A percentile compares a stretch with the other conserved stretches of the same genome.
These are phyloP conservation scores for Neogobius melanostomus DNA, from an alignment of 2,113 vertebrate genomes.

Conservation along the genomic window DNA sequence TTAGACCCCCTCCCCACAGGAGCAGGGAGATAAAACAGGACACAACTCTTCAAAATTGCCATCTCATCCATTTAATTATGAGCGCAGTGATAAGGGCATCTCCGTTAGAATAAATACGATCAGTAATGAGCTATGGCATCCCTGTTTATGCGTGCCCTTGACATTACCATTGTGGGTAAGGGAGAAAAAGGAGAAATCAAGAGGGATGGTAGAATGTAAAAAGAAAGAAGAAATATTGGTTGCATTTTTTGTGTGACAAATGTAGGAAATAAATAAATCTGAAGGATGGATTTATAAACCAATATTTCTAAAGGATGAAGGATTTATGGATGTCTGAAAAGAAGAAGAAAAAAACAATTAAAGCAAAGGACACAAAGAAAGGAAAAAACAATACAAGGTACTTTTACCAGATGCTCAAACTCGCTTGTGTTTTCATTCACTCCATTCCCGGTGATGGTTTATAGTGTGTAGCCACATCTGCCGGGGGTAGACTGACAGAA, in stretches of 20 bases:
- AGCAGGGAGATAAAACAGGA: slow-evolving; percentile 41
- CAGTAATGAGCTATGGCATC: slow-evolving; percentile 70
- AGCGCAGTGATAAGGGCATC: slow-evolving; percentile 67
- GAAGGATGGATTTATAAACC: too few relatives aligned
- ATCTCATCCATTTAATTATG: slow-evolving; percentile 69
- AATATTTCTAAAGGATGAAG: too few relatives aligned
- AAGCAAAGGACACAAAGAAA: too few relatives aligned
- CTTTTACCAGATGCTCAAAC: too few relatives aligned
- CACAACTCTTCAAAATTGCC: slow-evolving; percentile 56
- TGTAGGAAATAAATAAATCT: too few relatives aligned
- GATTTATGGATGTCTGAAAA: too few relatives aligned
- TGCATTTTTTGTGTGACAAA: neutral
- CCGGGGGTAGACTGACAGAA: too few relatives aligned
- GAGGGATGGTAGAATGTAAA: neutral
- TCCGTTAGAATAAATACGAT: slow-evolving; percentile 66
- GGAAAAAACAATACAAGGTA: too few relatives aligned
- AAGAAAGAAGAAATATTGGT: neutral
- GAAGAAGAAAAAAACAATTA: too few relatives aligned
- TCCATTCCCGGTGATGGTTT: too few relatives aligned
- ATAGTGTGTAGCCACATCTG: too few relatives aligned
- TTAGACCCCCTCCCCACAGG: slow-evolving; percentile 39
- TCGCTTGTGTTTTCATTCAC: too few relatives aligned
- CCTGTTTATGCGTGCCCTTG: slow-evolving; percentile 71
- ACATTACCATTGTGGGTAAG: slow-evolving; percentile 72
- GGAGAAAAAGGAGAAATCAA: neutral